A percentile compares a stretch with the other conserved stretches of the same genome.
These are phyloP conservation scores for Hydraecia micacea DNA, from an alignment of 2,888 invertebrate genomes.

Conservation along the genomic window DNA sequence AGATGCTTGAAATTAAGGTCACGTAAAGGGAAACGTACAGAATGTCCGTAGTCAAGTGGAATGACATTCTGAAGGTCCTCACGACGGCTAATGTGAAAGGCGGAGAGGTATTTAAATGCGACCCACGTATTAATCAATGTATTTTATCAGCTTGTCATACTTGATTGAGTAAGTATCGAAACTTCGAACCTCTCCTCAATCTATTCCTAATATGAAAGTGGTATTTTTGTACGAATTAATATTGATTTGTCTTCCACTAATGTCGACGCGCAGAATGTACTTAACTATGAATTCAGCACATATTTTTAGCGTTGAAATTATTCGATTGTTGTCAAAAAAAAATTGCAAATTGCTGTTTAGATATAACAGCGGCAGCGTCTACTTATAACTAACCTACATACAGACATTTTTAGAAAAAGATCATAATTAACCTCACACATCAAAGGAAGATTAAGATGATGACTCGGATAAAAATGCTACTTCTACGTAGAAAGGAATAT, in stretches of 20 bases:
- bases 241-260: not conserved
- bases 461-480: too few species aligned
- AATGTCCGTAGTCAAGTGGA: conserved; percentile 46
- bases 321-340: not conserved
- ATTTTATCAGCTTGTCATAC: conserved; percentile 6
- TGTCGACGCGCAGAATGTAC: not conserved
- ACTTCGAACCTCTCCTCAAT: not conserved
- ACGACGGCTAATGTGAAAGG: conserved; percentile 19
- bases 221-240: not conserved
- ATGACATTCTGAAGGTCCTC: conserved; percentile 41
- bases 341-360: not conserved
- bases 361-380: not conserved
- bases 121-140: conserved; percentile 47
- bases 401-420: not conserved
- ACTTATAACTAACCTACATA: not conserved
- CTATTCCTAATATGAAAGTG: not conserved
- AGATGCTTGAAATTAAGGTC: conserved; percentile 54
- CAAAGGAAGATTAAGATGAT: not conserved
- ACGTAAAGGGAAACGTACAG: conserved; percentile 53
- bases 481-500: not conserved
- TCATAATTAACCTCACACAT: not conserved
- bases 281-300: not conserved
- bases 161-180: not conserved
- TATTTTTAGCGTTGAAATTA: not conserved
- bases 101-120: conserved; percentile 30